phyloP scores from a whole-genome alignment of 2,888 invertebrate species.

The Leuctra nigra region DNA sequence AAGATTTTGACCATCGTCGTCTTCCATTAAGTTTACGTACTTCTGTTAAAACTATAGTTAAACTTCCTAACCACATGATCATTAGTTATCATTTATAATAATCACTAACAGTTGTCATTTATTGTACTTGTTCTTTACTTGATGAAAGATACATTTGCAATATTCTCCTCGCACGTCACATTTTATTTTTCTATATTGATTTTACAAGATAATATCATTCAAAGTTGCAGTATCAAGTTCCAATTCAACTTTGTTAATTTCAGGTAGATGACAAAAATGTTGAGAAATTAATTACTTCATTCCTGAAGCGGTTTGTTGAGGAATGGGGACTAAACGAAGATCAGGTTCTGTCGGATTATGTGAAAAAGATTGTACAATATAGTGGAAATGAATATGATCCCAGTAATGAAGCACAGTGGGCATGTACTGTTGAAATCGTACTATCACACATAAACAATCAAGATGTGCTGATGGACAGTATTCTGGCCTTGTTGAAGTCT shows the following conservation, averaged over 20 bases:
- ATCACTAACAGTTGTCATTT: too few relatives aligned
- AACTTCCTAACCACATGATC: too few relatives aligned
- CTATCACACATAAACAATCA: conserved; percentile 34
- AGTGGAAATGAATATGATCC: conserved; percentile 37
- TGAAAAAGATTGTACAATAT: conserved; percentile 37
- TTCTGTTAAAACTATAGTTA: too few relatives aligned
- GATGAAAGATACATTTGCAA: too few relatives aligned
- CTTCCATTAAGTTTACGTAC: too few relatives aligned
- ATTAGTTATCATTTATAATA: too few relatives aligned
- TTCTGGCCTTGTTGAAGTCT: conserved; percentile 36
- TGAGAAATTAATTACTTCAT: conserved; percentile 34
- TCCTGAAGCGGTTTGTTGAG: conserved; percentile 40
- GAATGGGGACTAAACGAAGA: conserved; percentile 41
- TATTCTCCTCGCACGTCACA: too few relatives aligned
- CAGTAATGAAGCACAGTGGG: conserved; percentile 39
- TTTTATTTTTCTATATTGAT: neutral
- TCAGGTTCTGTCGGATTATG: conserved; percentile 39
- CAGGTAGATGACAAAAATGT: too few relatives aligned
- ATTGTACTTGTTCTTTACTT: too few relatives aligned
- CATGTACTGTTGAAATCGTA: conserved; percentile 34
- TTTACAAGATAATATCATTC: conserved; percentile 7
- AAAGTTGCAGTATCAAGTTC: neutral
- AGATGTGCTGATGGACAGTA: conserved; percentile 35
- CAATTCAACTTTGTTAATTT: too few relatives aligned
- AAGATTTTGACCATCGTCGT: too few relatives aligned